Conservation (phyloP, 2,113 vertebrate genomes). For the Myiagra hebetior region DNA sequence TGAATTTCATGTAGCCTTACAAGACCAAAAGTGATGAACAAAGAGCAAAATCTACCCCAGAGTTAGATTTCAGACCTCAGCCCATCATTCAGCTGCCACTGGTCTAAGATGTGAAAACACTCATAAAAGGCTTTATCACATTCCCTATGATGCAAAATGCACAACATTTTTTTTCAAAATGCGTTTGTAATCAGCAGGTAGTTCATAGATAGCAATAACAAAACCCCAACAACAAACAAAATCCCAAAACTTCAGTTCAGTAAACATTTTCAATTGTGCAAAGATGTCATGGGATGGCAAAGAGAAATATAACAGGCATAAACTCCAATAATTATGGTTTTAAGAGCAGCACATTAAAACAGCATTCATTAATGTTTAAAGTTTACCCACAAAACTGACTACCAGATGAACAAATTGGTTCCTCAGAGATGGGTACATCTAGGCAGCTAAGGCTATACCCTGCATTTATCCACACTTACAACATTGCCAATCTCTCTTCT, state of each 20-base stretch:
- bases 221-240: background rate
- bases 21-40: background rate
- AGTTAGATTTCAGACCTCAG: background rate
- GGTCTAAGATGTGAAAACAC: background rate
- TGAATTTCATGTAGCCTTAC: background rate
- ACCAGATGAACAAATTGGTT: background rate
- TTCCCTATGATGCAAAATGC: background rate
- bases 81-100: background rate
- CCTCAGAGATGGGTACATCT: background rate
- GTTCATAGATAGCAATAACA: background rate
- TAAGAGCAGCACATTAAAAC: background rate
- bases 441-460: background rate
- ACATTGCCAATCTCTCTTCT: background rate
- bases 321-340: background rate
- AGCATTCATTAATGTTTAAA: background rate
- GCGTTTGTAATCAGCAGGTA: background rate
- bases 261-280: background rate
- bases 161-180: background rate
- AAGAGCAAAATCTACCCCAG: background rate
- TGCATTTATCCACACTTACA: background rate
- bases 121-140: background rate
- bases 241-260: background rate
- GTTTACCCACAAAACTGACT: background rate
- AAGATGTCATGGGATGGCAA: background rate
- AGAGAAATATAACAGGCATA: background rate